phyloP scores from a whole-genome alignment of 2,888 invertebrate genomes.

The Phalera bucephala region DNA sequence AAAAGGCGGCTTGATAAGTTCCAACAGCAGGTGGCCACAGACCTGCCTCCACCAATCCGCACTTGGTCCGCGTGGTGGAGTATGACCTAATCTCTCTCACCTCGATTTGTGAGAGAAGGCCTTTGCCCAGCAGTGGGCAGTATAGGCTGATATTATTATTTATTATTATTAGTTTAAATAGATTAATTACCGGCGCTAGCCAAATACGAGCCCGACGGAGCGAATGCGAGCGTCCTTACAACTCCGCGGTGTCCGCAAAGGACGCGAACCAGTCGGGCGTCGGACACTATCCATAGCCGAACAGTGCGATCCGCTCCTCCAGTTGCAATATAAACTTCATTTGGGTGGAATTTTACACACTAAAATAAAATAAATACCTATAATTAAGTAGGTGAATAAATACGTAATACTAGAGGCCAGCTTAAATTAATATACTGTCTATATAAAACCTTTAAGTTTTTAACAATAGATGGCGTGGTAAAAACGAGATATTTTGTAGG shows the following conservation, averaged over 20 bases:
- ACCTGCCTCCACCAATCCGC: no score
- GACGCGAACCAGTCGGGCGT: constrained; percentile 91
- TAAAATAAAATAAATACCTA: no score
- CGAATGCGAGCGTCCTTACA: constrained; percentile 90
- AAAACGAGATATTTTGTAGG: no score
- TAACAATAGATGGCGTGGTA: no score
- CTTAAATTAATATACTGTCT: no score
- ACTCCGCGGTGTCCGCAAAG: constrained; percentile 90
- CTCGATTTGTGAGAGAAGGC: background rate
- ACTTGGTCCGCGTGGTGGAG: no score
- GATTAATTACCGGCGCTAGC: constrained; percentile 90
- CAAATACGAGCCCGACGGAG: constrained; percentile 91
- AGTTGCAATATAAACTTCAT: constrained; percentile 93
- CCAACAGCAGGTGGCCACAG: no score
- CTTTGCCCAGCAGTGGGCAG: background rate
- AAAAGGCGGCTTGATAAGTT: no score
- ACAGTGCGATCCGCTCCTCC: constrained; percentile 96
- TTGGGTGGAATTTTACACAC: constrained; percentile 96
- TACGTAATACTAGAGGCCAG: no score
- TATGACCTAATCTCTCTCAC: background rate
- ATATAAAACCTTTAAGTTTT: no score
- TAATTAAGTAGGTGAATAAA: no score
- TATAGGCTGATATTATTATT: background rate
- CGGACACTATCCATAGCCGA: constrained; percentile 93
- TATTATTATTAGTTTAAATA: no score